Evolutionary conservation across 1,140 invertebrate genomes (phyloP), one percentile per base, ranked within the genome.

Genomic region (Zaprionus capensis): DNA sequence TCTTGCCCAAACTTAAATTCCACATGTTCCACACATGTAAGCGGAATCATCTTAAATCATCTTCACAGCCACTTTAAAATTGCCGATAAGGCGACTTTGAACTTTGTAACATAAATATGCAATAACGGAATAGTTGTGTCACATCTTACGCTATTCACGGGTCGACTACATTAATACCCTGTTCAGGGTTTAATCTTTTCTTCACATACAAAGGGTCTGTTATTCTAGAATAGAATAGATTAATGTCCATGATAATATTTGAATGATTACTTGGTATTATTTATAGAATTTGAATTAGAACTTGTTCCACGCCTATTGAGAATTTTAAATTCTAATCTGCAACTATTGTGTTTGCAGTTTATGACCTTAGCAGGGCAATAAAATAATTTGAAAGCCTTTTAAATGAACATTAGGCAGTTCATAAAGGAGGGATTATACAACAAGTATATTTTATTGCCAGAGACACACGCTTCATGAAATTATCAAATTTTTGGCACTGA

Each of bases 21-120:
- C 67, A 31, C 31, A 51, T 15, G 59, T 34, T 71, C 31, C 59
- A 58, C 58, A 34, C 58, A 34, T 53, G 59, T 55, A 20, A 14
- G 9, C 38, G 41, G 24, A 51, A 71, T 70, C 67, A 41, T 76
- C 67, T 64, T 75, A 20, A 53, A 22, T 41, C 38, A n/a, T 41
- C 31, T n/a, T 46, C 44, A 36, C 26, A 44, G 57, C 28, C 38
- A 6, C 9, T 34, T 41, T 0, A 41, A 41, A 41, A 56, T 70
- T 22, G 14, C 24, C 34, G 72, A 75, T 75, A 75, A 71, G 44
- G 9, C 58, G 68, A 34, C 56, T 71, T 76, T 76, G 68, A 66
- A 71, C 73, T 76, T 62, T 61, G 46, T 67, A 31, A 53, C 63
- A 53, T n/a, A 57, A 73, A 20, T 46, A 63, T 20, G 41, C 28